Percentiles rank a stretch among this genome's conserved stretches.
Conservation (phyloP, 2,888 invertebrate species). For the Cheilosia impressa region DNA sequence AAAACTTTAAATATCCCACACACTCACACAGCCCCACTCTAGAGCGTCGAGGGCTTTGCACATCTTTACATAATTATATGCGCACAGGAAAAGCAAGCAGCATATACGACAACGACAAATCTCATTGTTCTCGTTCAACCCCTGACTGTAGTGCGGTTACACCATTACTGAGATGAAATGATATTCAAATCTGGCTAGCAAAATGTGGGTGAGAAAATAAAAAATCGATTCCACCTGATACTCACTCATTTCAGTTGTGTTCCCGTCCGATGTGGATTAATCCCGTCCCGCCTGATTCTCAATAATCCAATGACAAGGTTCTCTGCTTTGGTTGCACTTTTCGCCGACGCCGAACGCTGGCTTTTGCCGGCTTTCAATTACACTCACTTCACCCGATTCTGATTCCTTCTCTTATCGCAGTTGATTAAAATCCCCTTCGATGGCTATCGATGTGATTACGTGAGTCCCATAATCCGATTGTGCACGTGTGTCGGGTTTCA, state of each 20-base stretch:
- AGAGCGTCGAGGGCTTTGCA: conserved; percentile 26
- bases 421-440: conserved; percentile 66
- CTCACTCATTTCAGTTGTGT: conserved; percentile 61
- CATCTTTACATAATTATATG: conserved; percentile 60
- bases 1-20: conserved; percentile 5
- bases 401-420: conserved; percentile 51
- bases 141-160: conserved; percentile 28
- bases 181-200: conserved; percentile 35
- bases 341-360: conserved; percentile 4
- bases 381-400: conserved; percentile 13
- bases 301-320: conserved; percentile 73
- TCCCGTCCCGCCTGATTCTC: conserved; percentile 41
- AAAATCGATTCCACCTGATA: conserved; percentile 60
- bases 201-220: conserved; percentile 12
- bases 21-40: background rate
- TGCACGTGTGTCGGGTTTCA: conserved; percentile 58
- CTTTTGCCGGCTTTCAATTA: conserved; percentile 23
- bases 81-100: conserved; percentile 6
- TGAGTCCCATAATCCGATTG: conserved; percentile 68
- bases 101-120: conserved; percentile 33
- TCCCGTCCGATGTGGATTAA: conserved; percentile 49
- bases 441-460: conserved; percentile 66
- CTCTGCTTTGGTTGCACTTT: conserved; percentile 24
- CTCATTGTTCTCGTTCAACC: conserved; percentile 61
- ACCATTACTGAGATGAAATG: conserved; percentile 60